Evolutionary conservation across 2,797 vertebrate species (phyloP).

Genomic region (Gambelia wislizenii): DNA sequence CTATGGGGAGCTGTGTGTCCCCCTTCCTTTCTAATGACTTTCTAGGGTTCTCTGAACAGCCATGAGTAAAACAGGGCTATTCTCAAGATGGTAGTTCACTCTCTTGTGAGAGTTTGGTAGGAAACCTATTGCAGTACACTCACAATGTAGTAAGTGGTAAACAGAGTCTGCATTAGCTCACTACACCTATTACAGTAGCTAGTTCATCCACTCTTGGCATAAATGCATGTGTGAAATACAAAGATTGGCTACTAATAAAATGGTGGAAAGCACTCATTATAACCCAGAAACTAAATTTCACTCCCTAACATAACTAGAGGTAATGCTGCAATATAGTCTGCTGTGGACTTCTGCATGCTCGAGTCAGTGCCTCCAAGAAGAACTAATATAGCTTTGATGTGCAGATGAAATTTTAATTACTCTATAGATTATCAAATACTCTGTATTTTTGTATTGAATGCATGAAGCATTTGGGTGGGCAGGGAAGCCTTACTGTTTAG

Average conservation of each 20-base stretch:
- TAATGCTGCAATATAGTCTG: neutral
- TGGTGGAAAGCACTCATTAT: neutral
- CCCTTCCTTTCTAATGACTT: neutral
- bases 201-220: neutral
- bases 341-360: neutral
- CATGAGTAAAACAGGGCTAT: neutral
- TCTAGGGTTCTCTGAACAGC: neutral
- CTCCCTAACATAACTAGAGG: neutral
- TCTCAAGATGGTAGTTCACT: neutral
- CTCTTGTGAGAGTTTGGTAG: neutral
- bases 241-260: neutral
- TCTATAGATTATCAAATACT: neutral
- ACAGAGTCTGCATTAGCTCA: neutral
- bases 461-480: neutral
- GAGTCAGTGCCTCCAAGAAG: neutral
- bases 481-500: neutral
- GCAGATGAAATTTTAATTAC: neutral
- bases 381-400: constrained; percentile 6
- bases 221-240: neutral
- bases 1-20: too few relatives aligned
- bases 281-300: neutral
- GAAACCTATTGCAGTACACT: neutral
- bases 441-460: neutral
- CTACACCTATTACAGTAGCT: accelerated
- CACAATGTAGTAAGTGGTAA: neutral